Evolutionary conservation across 2,888 invertebrate species (phyloP), one percentile per base, ranked within the genome.

Genomic region (Epinotia brunnichana): DNA sequence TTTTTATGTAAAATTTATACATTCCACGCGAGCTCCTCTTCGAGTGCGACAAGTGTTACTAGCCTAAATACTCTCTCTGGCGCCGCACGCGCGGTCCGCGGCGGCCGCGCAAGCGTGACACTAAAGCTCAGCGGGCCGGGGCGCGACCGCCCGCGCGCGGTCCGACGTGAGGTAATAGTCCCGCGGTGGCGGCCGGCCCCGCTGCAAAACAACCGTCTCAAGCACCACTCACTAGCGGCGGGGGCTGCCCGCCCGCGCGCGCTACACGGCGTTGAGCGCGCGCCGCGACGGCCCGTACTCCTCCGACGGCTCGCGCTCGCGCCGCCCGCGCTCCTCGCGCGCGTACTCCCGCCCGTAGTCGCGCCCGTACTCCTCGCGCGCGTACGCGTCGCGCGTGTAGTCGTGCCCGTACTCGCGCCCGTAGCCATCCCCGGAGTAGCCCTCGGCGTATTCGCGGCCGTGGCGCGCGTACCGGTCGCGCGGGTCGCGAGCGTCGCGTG

Each of bases 181-280:
- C 35, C 48, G 15, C n/a, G 48, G 41, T n/a, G 35, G 35, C 35
- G 35, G 76, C 77, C 77, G 80, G 62, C 54, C 60, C 57, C 39
- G 15, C 41, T 44, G 61, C 61, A 61, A 61, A 61, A 61, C 61
- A 61, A 61, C 61, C 61, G 61, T 61, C 61, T 21, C 61, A 44
- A 44, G 61, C 61, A 61, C 44, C 60, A 41, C 39, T 60, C 60
- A 11, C 61, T 17, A 53, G 64, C 48, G 59, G 39, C 39, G 19
- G 53, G 11, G 21, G 57, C 56, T 41, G 67, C 44, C 68, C 51
- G 68, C 63, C 63, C 87, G 86, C 74, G 75, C 74, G 85, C 85
- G 89, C 95, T 96, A 96, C 90, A 96, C 96, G 87, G 96, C 96
- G 91, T 96, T 96, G 82, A 96, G 94, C 80, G 95, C 95, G 83